A percentile compares a stretch with the other conserved stretches of the same genome.
Evolutionary conservation across 2,888 invertebrate species (phyloP).

Genomic region (Formica aserva): DNA sequence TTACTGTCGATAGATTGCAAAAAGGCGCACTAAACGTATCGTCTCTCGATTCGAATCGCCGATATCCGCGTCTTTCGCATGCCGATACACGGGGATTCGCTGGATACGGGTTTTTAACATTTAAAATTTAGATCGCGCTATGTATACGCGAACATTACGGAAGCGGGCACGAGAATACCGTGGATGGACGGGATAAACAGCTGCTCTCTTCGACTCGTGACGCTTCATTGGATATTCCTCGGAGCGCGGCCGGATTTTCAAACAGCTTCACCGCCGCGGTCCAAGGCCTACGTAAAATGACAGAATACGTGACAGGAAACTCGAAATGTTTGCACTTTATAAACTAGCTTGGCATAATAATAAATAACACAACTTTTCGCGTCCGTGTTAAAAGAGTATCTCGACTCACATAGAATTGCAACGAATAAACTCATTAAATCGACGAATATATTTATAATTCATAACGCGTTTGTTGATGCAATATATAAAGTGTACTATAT

Average conservation of each 20-base stretch:
- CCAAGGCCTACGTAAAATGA: slow-evolving; percentile 52
- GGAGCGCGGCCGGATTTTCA: slow-evolving; percentile 63
- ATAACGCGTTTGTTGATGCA: neutral
- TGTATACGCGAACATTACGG: slow-evolving; percentile 56
- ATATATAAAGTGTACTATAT: neutral
- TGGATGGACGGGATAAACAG: slow-evolving; percentile 64
- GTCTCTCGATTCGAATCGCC: slow-evolving; percentile 27
- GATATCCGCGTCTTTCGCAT: slow-evolving; percentile 29
- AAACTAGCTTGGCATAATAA: slow-evolving; percentile 8
- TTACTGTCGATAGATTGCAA: slow-evolving; percentile 47
- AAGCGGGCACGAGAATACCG: slow-evolving; percentile 48
- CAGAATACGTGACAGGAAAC: slow-evolving; percentile 57
- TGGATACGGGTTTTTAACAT: slow-evolving; percentile 62
- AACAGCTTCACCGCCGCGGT: slow-evolving; percentile 27
- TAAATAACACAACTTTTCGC: slow-evolving; percentile 31
- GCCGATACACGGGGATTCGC: slow-evolving; percentile 46
- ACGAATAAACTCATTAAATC: slow-evolving; percentile 8
- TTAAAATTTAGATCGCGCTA: slow-evolving; percentile 70
- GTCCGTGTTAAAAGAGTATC: neutral
- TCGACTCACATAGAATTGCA: neutral
- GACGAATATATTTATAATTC: neutral
- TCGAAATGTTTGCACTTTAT: slow-evolving; percentile 34
- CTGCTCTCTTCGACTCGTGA: slow-evolving; percentile 43
- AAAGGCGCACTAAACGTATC: slow-evolving; percentile 56
- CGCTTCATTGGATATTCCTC: slow-evolving; percentile 68